A percentile compares a stretch with the other conserved stretches of the same genome.
These are phyloP conservation scores for Sula dactylatra DNA, from an alignment of 2,113 vertebrate species.

Conservation along the genomic window DNA sequence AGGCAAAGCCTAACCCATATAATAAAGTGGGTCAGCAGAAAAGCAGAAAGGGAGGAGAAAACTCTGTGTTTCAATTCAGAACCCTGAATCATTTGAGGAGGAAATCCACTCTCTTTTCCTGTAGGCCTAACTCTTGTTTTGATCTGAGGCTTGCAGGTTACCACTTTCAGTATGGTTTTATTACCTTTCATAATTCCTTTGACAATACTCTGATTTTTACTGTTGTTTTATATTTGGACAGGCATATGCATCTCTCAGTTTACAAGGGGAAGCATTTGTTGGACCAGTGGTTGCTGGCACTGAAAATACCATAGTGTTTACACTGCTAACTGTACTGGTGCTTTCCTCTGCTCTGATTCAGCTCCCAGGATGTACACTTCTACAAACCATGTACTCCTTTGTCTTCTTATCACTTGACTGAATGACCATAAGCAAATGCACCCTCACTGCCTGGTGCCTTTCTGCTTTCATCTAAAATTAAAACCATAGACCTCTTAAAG, in stretches of 20 bases:
- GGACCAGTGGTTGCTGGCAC: neutral
- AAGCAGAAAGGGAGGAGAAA: neutral
- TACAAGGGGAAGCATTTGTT: neutral
- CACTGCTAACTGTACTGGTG: neutral
- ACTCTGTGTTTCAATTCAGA: neutral
- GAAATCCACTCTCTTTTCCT: neutral
- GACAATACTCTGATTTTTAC: neutral
- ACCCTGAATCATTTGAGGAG: neutral
- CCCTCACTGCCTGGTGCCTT: neutral
- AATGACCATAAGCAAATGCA: neutral
- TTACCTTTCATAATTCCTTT: neutral
- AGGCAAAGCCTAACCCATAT: slow-evolving; percentile 59
- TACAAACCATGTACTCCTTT: neutral
- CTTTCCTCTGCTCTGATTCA: neutral
- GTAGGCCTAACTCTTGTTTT: neutral
- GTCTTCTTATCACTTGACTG: neutral
- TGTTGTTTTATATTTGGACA: neutral
- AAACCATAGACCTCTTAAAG: neutral
- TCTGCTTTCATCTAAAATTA: neutral
- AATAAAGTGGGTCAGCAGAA: slow-evolving; percentile 51
- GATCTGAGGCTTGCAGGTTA: neutral
- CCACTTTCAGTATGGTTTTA: neutral
- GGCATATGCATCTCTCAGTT: neutral
- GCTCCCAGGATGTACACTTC: neutral
- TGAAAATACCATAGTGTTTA: neutral